Conservation (phyloP, 23 tunicate genomes). For the Oikopleura dioica region DNA sequence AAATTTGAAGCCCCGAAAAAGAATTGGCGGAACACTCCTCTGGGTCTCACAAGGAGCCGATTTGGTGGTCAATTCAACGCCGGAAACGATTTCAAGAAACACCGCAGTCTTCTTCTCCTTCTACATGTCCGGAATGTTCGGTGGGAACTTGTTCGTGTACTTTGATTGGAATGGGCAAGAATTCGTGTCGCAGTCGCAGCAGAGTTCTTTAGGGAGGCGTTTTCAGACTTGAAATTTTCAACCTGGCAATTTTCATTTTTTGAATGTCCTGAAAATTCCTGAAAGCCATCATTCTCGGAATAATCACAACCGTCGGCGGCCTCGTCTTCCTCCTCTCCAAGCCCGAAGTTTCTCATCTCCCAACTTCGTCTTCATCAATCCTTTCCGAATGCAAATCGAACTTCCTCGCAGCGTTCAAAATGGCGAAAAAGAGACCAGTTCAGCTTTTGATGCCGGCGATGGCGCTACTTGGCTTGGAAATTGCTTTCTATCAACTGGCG, state of each 20-base stretch:
- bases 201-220: no score
- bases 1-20: no score
- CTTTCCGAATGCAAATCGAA: no score
- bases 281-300: no score
- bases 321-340: no score
- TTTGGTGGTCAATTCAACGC: background rate
- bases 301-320: no score
- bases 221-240: no score
- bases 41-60: conserved; percentile 2
- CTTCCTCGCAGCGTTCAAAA: no score
- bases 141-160: background rate
- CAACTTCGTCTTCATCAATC: no score
- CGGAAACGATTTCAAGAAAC: background rate
- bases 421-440: background rate
- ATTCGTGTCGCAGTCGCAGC: background rate
- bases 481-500: background rate
- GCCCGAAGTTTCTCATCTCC: no score
- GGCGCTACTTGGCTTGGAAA: background rate
- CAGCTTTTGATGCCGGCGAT: background rate
- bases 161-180: background rate
- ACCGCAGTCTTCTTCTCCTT: background rate
- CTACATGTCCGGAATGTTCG: background rate
- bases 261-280: no score
- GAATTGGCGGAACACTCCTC: background rate
- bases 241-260: no score